A percentile compares a stretch with the other conserved stretches of the same genome.
phyloP scores from a whole-genome alignment of 2,888 invertebrate species.

The Griposia aprilina region DNA sequence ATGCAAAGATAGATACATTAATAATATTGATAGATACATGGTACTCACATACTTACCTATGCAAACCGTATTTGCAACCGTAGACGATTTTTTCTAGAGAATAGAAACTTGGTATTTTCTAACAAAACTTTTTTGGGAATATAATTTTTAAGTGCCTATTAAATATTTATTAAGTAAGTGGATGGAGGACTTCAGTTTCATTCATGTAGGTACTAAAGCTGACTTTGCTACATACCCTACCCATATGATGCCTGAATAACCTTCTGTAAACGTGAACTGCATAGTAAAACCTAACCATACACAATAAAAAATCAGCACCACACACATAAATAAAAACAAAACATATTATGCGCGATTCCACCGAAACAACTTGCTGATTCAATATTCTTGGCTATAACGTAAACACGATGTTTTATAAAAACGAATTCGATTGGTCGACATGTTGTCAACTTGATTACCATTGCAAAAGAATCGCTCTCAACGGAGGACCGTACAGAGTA shows the following conservation, averaged over 20 bases:
- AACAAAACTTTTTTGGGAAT: not conserved
- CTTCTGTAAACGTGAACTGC: not conserved
- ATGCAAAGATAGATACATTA: no score
- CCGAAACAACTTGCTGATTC: constrained; percentile 27
- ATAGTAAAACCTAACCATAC: constrained; percentile 9
- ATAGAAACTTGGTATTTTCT: not conserved
- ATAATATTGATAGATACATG: no score
- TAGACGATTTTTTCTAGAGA: not conserved
- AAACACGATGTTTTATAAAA: constrained; percentile 45
- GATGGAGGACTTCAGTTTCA: no score
- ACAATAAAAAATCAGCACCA: constrained; percentile 5
- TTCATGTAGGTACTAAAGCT: not conserved
- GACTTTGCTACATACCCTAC: not conserved
- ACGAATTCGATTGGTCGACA: constrained; percentile 55
- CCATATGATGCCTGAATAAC: not conserved
- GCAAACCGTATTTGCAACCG: no score
- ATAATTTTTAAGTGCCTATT: not conserved
- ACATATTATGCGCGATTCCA: not conserved
- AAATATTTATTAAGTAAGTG: not conserved
- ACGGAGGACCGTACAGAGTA: constrained; percentile 12
- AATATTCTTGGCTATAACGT: constrained; percentile 43
- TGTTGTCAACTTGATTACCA: constrained; percentile 54
- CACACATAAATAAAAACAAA: constrained; percentile 14
- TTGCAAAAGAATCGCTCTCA: constrained; percentile 50
- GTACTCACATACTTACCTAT: no score